Percentiles rank a stretch among this genome's conserved stretches.
Evolutionary conservation across 2,888 invertebrate genomes (phyloP).

Genomic region (Macrosiphum euphorbiae): DNA sequence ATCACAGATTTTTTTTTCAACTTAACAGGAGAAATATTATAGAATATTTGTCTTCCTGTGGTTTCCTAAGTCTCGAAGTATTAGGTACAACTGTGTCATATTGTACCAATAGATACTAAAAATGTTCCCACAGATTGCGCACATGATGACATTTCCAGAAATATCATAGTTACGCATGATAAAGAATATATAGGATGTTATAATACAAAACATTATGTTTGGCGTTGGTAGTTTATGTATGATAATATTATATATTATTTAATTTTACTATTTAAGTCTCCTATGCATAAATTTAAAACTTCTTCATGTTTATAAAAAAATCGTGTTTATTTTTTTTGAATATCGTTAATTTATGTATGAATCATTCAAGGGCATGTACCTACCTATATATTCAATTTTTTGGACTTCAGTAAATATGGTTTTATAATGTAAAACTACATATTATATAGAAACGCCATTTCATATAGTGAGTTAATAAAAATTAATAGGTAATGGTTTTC

Average conservation of each 20-base stretch:
- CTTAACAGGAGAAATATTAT: neutral
- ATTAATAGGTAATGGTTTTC: neutral
- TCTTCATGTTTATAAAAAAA: neutral
- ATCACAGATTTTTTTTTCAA: neutral
- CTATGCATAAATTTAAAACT: neutral
- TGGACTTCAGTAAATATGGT: neutral
- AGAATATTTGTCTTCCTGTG: neutral
- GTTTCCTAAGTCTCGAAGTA: neutral
- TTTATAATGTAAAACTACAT: neutral
- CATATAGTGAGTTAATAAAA: neutral
- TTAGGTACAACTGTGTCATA: neutral
- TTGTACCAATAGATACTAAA: neutral
- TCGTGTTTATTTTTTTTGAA: neutral
- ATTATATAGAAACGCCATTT: neutral
- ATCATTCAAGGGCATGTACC: neutral
- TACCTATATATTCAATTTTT: neutral
- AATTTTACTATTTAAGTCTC: neutral
- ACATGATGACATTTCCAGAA: neutral
- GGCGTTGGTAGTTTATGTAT: neutral
- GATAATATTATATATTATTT: neutral
- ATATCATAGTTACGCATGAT: neutral
- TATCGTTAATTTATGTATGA: neutral
- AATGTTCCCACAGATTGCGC: neutral
- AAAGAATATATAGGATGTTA: neutral
- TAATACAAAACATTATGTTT: neutral